Conservation (phyloP, 2,113 vertebrate genomes). For the Podiceps cristatus region DNA sequence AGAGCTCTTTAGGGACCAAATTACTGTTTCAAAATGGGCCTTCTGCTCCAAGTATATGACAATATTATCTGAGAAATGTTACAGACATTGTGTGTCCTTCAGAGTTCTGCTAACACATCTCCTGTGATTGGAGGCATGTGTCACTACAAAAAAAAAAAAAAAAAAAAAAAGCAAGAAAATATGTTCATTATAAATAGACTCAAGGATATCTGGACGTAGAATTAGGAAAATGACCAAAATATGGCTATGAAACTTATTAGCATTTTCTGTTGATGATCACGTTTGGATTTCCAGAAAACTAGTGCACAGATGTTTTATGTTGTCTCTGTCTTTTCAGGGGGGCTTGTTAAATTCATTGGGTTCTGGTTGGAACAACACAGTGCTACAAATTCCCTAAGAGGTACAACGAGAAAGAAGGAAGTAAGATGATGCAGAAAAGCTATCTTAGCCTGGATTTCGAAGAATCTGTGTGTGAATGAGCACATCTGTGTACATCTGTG, state of each 20-base stretch:
- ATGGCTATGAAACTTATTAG: conserved; percentile 37
- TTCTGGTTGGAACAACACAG: conserved; percentile 23
- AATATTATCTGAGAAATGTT: conserved; percentile 80
- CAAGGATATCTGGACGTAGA: conserved; percentile 49
- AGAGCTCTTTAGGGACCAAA: conserved; percentile 83
- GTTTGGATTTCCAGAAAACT: conserved; percentile 30
- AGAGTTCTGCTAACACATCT: conserved; percentile 73
- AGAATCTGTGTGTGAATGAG: neutral
- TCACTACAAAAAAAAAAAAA: conserved; percentile 58
- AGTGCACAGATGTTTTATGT: conserved; percentile 43
- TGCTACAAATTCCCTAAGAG: neutral
- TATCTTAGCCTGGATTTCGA: neutral
- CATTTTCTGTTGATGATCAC: conserved; percentile 30
- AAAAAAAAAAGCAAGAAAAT: neutral
- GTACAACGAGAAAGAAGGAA: neutral
- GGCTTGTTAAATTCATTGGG: neutral
- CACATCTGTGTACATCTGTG: neutral
- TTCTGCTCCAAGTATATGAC: conserved; percentile 78
- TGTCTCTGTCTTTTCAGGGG: neutral
- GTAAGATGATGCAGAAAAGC: neutral
- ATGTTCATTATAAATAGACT: conserved; percentile 56
- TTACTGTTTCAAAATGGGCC: conserved; percentile 79
- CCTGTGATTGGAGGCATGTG: conserved; percentile 69
- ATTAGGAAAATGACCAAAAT: conserved; percentile 55
- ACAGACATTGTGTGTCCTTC: conserved; percentile 73